phyloP scores from a whole-genome alignment of 2,888 invertebrate genomes.

The Drosophila imparisetae region DNA sequence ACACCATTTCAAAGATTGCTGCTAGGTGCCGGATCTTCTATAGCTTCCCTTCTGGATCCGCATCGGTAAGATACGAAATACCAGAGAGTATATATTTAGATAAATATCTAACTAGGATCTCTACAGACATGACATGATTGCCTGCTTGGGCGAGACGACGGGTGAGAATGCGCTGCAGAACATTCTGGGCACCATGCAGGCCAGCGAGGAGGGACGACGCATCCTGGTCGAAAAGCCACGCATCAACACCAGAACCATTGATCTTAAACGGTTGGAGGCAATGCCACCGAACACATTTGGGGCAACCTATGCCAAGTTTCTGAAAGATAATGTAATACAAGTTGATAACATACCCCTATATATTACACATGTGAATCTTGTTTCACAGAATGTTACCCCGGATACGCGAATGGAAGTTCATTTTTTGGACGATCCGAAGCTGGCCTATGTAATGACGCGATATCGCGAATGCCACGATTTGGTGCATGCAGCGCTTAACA shows the following conservation, averaged over 20 bases:
- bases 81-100: neutral
- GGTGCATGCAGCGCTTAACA: slow-evolving; percentile 94
- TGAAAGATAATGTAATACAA: slow-evolving; percentile 88
- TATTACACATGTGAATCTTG: neutral
- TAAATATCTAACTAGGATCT: neutral
- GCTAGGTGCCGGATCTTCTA: slow-evolving; percentile 94
- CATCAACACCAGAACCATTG: slow-evolving; percentile 93
- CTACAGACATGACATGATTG: slow-evolving; percentile 94
- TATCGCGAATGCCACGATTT: slow-evolving; percentile 99
- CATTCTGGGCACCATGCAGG: slow-evolving; percentile 91
- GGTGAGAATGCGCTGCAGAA: slow-evolving; percentile 89
- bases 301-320: slow-evolving; percentile 92
- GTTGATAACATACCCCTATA: slow-evolving; percentile 64
- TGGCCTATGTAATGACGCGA: slow-evolving; percentile 98
- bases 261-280: slow-evolving; percentile 88
- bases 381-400: slow-evolving; percentile 91
- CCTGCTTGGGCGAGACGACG: slow-evolving; percentile 96
- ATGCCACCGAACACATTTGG: slow-evolving; percentile 94
- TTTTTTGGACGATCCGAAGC: slow-evolving; percentile 93
- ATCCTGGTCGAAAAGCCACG: slow-evolving; percentile 92
- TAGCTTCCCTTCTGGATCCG: slow-evolving; percentile 92
- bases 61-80: slow-evolving; percentile 83
- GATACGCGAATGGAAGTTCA: slow-evolving; percentile 95
- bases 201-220: slow-evolving; percentile 90
- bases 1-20: slow-evolving; percentile 90